Evolutionary conservation across 2,113 vertebrate genomes (phyloP), one percentile per base, ranked within the genome.

Genomic region (Scomber colias): DNA sequence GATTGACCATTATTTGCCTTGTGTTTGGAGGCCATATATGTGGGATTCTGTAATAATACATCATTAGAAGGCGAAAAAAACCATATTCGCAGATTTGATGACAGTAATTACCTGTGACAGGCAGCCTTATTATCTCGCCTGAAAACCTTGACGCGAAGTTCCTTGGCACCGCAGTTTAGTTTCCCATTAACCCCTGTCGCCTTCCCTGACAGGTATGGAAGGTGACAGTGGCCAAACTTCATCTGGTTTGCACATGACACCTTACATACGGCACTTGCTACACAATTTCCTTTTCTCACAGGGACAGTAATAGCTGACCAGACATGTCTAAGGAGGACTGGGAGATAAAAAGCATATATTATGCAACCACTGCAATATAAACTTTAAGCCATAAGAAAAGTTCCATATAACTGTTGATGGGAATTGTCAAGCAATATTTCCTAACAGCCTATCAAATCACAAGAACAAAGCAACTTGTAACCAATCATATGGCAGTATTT

Each of bases 141-240:
- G 48, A 62, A 69, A 77, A 83, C 83, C 69, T 7, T 61, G 60
- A 79, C 53, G 66, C 73, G 82, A 87, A 67, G 84, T 81, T 85
- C 51, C 14, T 59, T 82, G 71, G 51, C 71, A 70, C 76, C 77
- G 69, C 85, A 57, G 84, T 86, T 92, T 65, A 56, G 70, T 79
- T 91, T 87, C 83, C 80, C 71, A 89, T 93, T 92, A 92, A 88
- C 92, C 85, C 64, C 66, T 3, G 72, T 86, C n/a, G 9, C 65
- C 79, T 68, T 71, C 16, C 2, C n/a, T 85, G 82, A 90, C 86
- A 83, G 87, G 45, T 71, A 76, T 61, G 79, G 61, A 57, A 76
- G 69, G 75, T 66, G 70, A 21, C 73, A 61, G 56, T 60, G 79
- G 86, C 81, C 85, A 88, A 75, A 81, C 78, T 70, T 79, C 73